Evolutionary conservation across 2,888 invertebrate genomes (phyloP).

Genomic region (Luffia ferchaultella): DNA sequence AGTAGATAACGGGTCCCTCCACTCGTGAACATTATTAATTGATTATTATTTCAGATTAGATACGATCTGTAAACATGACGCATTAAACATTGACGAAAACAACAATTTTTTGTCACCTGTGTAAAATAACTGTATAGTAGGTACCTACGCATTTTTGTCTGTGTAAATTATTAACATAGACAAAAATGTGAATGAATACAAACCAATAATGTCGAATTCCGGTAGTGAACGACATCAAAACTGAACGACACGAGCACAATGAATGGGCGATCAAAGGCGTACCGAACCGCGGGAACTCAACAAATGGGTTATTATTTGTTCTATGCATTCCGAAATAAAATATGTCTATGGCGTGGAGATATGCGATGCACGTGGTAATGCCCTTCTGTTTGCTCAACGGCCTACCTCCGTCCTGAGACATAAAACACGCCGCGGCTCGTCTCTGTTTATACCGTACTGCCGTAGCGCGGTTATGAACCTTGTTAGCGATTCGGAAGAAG

Average conservation of each 20-base stretch:
- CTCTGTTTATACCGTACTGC: background rate
- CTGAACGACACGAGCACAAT: background rate
- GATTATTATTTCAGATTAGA: too few species aligned
- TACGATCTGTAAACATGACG: too few species aligned
- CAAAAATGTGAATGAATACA: too few species aligned
- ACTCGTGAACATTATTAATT: too few species aligned
- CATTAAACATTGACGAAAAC: too few species aligned
- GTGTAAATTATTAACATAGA: too few species aligned
- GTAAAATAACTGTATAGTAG: too few species aligned
- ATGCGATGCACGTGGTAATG: background rate
- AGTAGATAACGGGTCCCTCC: too few species aligned
- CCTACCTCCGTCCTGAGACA: background rate
- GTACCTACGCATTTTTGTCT: too few species aligned
- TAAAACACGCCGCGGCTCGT: background rate
- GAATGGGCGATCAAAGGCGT: background rate
- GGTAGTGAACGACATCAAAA: too few species aligned
- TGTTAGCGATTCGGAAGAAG: background rate
- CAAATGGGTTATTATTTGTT: constrained; percentile 26
- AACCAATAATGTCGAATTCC: too few species aligned
- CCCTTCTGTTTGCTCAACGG: constrained; percentile 2
- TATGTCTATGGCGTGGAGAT: constrained; percentile 1
- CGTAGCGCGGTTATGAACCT: background rate
- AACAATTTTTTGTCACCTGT: too few species aligned
- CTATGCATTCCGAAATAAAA: constrained; percentile 28
- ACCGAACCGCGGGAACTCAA: background rate